These are phyloP conservation scores for Neoaliturus tenellus DNA, from an alignment of 2,888 invertebrate species.

Conservation along the genomic window DNA sequence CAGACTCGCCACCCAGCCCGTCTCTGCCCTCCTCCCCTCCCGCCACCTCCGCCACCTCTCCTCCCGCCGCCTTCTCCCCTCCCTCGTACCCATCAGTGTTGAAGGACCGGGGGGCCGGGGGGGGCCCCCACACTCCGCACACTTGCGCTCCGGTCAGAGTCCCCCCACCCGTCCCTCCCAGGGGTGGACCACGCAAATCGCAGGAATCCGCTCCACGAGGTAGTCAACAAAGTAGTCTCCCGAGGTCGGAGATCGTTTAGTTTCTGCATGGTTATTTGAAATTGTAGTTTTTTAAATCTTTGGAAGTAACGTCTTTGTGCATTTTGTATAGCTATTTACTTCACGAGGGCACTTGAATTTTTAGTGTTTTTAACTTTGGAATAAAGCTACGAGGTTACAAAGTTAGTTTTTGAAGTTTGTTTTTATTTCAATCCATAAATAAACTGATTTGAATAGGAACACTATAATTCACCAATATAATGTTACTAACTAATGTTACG, in stretches of 20 bases:
- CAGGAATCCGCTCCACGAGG: constrained; percentile 59
- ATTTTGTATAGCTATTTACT: not conserved
- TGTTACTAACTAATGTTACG: too few species aligned
- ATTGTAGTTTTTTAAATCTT: constrained; percentile 20
- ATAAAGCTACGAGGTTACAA: too few species aligned
- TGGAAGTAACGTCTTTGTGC: constrained; percentile 11
- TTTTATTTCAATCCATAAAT: too few species aligned
- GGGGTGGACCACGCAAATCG: constrained; percentile 78
- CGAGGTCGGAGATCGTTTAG: constrained; percentile 22
- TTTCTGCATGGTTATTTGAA: constrained; percentile 33
- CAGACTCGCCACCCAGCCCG: constrained; percentile 53
- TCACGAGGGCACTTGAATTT: not conserved
- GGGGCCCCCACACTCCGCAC: constrained; percentile 60
- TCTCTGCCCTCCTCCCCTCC: constrained; percentile 68
- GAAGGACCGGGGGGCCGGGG: constrained; percentile 75
- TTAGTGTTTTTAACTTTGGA: too few species aligned
- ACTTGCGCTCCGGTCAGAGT: constrained; percentile 80
- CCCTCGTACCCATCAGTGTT: constrained; percentile 85
- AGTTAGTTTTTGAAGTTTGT: too few species aligned
- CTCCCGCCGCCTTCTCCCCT: constrained; percentile 71
- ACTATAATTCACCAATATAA: too few species aligned
- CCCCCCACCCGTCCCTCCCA: constrained; percentile 92
- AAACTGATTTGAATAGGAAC: too few species aligned
- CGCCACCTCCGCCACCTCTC: constrained; percentile 73
- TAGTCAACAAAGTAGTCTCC: constrained; percentile 42